Evolutionary conservation across 2,113 vertebrate species (phyloP).

Genomic region (Bos indicus): DNA sequence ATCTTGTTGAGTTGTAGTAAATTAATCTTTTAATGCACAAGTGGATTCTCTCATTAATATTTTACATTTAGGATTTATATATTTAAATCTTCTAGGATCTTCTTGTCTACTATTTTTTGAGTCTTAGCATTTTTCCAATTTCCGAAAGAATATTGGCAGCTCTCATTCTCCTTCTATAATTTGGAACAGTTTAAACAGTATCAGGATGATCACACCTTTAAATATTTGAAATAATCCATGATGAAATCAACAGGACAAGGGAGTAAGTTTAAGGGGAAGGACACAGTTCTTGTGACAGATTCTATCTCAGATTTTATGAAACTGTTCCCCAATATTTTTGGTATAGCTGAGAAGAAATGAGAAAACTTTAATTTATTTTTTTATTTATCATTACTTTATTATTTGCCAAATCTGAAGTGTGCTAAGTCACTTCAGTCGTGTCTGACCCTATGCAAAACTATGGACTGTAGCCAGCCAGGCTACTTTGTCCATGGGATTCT

Average conservation of each 20-base stretch:
- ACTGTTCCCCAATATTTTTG: neutral
- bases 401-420: neutral
- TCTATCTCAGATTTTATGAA: neutral
- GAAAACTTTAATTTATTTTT: neutral
- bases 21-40: neutral
- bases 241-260: neutral
- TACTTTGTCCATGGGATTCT: neutral
- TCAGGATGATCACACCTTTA: neutral
- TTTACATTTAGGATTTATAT: slow-evolving; percentile 6
- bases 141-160: neutral
- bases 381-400: neutral
- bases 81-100: neutral
- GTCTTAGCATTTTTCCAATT: neutral
- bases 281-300: neutral
- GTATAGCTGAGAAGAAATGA: neutral
- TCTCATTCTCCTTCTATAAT: neutral
- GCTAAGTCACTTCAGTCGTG: neutral
- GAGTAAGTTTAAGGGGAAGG: neutral
- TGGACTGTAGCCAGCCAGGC: neutral
- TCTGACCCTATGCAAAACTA: neutral
- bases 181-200: neutral
- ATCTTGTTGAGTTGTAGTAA: neutral
- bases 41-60: neutral
- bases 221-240: slow-evolving; percentile 11
- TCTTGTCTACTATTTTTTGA: neutral